These are phyloP conservation scores for Eustalomyia histrio DNA, from an alignment of 2,888 invertebrate species.

Conservation along the genomic window DNA sequence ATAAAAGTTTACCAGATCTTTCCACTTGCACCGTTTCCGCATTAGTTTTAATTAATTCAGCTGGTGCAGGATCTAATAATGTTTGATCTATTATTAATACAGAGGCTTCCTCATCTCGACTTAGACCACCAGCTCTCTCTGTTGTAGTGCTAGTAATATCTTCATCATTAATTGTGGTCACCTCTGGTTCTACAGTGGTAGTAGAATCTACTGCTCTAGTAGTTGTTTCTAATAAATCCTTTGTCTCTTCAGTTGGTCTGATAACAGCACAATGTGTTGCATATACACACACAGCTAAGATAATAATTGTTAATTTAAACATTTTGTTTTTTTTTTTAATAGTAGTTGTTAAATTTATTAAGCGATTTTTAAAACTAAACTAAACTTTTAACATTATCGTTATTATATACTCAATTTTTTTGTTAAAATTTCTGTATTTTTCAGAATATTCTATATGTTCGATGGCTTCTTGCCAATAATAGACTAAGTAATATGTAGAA, in stretches of 20 bases:
- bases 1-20: slow-evolving; percentile 71
- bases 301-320: slow-evolving; percentile 23
- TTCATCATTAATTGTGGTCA: slow-evolving; percentile 46
- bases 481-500: neutral
- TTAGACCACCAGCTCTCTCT: slow-evolving; percentile 43
- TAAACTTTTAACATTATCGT: slow-evolving; percentile 62
- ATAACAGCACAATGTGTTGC: slow-evolving; percentile 53
- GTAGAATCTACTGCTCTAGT: slow-evolving; percentile 15
- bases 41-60: neutral
- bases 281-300: slow-evolving; percentile 17
- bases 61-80: slow-evolving; percentile 68
- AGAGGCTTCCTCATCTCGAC: slow-evolving; percentile 70
- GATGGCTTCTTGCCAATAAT: slow-evolving; percentile 57
- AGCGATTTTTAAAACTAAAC: slow-evolving; percentile 58
- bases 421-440: neutral
- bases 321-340: slow-evolving; percentile 24
- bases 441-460: slow-evolving; percentile 40
- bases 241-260: slow-evolving; percentile 9
- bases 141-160: slow-evolving; percentile 22
- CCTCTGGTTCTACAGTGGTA: slow-evolving; percentile 33
- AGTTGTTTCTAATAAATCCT: slow-evolving; percentile 45
- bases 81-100: slow-evolving; percentile 64
- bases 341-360: slow-evolving; percentile 43
- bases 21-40: neutral
- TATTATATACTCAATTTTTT: slow-evolving; percentile 68